Base-by-base conservation (phyloP, 2,888 invertebrate species). In the Tachina grossa region DNA sequence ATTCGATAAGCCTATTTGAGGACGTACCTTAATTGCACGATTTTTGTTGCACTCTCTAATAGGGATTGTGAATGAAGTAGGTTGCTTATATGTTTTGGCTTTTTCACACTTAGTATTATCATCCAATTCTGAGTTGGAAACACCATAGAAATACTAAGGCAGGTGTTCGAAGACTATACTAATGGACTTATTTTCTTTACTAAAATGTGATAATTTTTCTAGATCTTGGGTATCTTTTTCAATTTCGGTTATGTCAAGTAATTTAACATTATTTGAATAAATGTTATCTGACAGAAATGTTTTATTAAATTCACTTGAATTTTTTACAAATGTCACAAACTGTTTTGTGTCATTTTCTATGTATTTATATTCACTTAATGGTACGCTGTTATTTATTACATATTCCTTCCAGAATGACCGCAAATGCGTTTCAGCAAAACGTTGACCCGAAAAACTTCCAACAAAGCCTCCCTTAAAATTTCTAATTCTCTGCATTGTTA, bases 381-480 rank as follows among this genome's bases (percentile, higher is more conserved):
- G 75, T 13, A 16, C 14, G 10, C 61, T 65, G 43, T 82, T 86
- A 47, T 83, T 78, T 71, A 84, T 51, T 31, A 79, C 8, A 53
- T 61, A 51, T 39, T 79, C 75, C 41, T 79, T 87, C 82, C 81
- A 72, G 81, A 90, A 91, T 9, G 90, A 90, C 59, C 89, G 89
- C 9, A 90, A 87, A 76, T 90, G 89, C 10, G 90, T 85, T 79
- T 90, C 90, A 59, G 90, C 90, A 79, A 90, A 87, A 57, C 88
- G 89, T 66, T 86, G 85, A 53, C 88, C 87, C 16, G 87, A 75
- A 49, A 89, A 86, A 74, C 89, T 86, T 49, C 85, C 87, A 63
- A 78, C 11, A 69, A 80, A 77, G 81, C 83, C 55, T 43, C 81
- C 61, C 47, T 65, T 86, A 65, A 69, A 83, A 71, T 68, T 47